Base-by-base conservation (phyloP, 2,113 vertebrate species). In the Xiphias gladius region DNA sequence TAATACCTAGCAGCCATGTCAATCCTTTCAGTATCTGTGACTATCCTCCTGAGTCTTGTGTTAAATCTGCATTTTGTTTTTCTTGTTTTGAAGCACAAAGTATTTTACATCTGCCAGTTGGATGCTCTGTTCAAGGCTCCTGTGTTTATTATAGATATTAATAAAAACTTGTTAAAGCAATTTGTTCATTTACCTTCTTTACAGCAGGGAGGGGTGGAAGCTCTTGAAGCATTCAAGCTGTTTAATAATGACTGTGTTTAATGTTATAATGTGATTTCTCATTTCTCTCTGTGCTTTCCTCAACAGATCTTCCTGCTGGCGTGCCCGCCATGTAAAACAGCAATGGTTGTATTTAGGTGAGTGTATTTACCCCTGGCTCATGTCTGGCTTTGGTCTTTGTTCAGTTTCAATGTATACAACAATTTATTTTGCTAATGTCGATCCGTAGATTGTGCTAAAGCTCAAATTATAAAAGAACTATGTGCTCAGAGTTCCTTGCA, bases 271-370 rank as follows among this genome's bases (percentile, higher is more conserved):
- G 62, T 26, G 2, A 4, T 74, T 80, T 82, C 57, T 83, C 26
- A 24, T 79, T 67, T 82, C 35, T 83, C 69, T 76, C n/a, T 80
- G 9, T 84, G 28, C 88, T 85, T 92, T 82, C 19, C 1, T 96
- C 94, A 88, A 78, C 96, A 99, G 98, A 99, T 99, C 92, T 98
- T 99, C 92, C 97, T 99, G 74, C 94, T 99, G 86, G 97, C 97
- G 85, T 99, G 97, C 79, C 97, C 98, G 20, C 98, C 98, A 0
- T 96, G 97, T 91, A 96, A 96, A 48, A 93, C 94, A 65, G 96
- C 97, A 17, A 95, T 96, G 91, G 94, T 99, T 82, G 76, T 99
- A 52, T 99, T 99, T 93, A 97, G 97, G 98, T 99, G 94, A 96
- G 94, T 82, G 7, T 19, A n/a, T 64, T 2, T 37, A 54, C 43